Evolutionary conservation across 2,113 vertebrate species (phyloP).

Genomic region (Proteles cristata): DNA sequence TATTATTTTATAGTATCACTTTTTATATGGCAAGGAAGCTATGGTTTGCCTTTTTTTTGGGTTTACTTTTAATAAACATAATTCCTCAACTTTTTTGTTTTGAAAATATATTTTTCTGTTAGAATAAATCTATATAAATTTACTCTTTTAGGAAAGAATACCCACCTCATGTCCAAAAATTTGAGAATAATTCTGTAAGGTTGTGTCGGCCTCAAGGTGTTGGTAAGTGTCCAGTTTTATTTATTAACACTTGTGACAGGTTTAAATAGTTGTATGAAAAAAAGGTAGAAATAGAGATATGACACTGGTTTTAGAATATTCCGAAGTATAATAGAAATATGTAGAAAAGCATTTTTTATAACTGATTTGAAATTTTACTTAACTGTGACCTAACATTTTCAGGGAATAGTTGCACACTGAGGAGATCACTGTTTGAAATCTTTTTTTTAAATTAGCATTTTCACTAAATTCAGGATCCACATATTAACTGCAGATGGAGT

Average conservation of each 20-base stretch:
- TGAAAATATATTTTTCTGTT: conserved; percentile 49
- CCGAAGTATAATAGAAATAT: neutral
- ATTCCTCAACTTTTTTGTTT: conserved; percentile 50
- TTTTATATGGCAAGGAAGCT: conserved; percentile 28
- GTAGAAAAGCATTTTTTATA: neutral
- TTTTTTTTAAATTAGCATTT: conserved; percentile 22
- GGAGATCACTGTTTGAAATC: conserved; percentile 3
- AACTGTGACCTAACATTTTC: neutral
- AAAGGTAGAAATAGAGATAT: neutral
- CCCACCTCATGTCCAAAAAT: conserved; percentile 89
- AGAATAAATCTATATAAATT: conserved; percentile 72
- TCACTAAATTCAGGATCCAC: conserved; percentile 6
- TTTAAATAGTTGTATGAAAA: conserved; percentile 54
- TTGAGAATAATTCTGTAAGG: conserved; percentile 90
- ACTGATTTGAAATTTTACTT: neutral
- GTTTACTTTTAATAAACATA: conserved; percentile 53
- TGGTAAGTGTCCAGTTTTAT: conserved; percentile 87
- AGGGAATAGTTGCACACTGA: neutral
- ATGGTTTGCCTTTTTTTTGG: neutral
- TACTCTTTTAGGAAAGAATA: conserved; percentile 92
- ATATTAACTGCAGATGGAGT: neutral
- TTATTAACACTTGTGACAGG: conserved; percentile 14
- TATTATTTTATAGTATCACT: neutral
- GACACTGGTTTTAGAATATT: neutral
- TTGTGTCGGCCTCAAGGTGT: conserved; percentile 89